Evolutionary conservation across 2,113 vertebrate species (phyloP).

Genomic region (Indicator indicator): DNA sequence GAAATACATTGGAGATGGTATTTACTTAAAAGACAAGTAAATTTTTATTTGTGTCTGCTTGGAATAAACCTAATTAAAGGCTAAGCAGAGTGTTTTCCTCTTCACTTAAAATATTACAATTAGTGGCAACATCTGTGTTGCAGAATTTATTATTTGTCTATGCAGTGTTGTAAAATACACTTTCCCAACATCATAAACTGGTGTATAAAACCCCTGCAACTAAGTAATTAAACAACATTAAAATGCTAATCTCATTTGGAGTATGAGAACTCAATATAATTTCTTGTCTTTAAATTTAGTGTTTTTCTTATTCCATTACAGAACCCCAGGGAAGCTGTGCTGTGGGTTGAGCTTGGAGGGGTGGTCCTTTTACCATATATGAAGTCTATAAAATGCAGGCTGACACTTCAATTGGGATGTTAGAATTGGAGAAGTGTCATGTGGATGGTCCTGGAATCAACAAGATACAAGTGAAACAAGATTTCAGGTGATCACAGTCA

Average conservation of each 20-base stretch:
- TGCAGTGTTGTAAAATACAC: neutral
- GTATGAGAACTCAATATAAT: neutral
- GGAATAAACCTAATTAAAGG: conserved; percentile 23
- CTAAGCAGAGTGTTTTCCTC: neutral
- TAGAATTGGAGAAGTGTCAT: neutral
- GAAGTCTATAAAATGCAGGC: neutral
- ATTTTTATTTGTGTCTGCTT: neutral
- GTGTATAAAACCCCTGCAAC: neutral
- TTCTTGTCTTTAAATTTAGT: neutral
- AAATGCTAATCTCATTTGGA: neutral
- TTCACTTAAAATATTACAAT: conserved; percentile 19
- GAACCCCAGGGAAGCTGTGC: neutral
- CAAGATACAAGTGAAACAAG: neutral
- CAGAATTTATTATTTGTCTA: neutral
- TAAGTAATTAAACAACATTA: neutral
- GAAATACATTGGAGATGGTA: neutral
- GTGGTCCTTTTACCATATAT: neutral
- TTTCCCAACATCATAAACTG: neutral
- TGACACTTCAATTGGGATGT: neutral
- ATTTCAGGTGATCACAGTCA: neutral
- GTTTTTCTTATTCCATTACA: neutral
- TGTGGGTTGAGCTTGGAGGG: neutral
- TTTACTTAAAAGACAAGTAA: neutral
- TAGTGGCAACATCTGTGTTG: conserved; percentile 6
- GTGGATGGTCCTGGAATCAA: neutral